Percentiles rank a stretch among this genome's conserved stretches.
Evolutionary conservation across 1,140 invertebrate genomes (phyloP).

Genomic region (Musca vetustissima): DNA sequence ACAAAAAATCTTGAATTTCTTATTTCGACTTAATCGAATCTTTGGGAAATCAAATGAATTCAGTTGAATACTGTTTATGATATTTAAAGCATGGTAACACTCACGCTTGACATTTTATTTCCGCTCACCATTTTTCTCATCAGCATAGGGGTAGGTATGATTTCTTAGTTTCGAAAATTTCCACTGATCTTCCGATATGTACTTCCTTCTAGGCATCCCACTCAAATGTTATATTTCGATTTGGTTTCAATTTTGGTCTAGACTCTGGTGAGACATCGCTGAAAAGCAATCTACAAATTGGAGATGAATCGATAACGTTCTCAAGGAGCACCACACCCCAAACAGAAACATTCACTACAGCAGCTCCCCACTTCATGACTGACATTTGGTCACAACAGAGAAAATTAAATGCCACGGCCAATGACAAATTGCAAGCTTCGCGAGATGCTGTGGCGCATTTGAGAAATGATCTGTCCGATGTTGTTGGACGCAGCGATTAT

Average conservation of each 20-base stretch:
- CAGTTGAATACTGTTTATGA: too few species aligned
- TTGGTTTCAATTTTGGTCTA: conserved; percentile 21
- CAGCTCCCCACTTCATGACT: neutral
- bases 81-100: too few species aligned
- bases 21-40: too few species aligned
- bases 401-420: neutral
- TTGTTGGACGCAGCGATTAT: conserved; percentile 41
- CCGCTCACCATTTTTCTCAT: too few species aligned
- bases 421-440: conserved; percentile 15
- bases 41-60: too few species aligned
- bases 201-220: neutral
- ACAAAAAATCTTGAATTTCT: too few species aligned
- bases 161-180: too few species aligned
- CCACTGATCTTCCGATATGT: too few species aligned
- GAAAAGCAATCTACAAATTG: neutral
- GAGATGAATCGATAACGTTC: neutral
- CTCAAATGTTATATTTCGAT: conserved; percentile 18
- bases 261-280: neutral
- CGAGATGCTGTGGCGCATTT: conserved; percentile 20
- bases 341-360: neutral
- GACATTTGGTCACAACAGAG: conserved; percentile 13
- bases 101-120: too few species aligned
- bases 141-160: too few species aligned
- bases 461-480: conserved; percentile 35
- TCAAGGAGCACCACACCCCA: neutral